phyloP scores from a whole-genome alignment of 2,888 invertebrate species.

The Agrilus biguttatus region DNA sequence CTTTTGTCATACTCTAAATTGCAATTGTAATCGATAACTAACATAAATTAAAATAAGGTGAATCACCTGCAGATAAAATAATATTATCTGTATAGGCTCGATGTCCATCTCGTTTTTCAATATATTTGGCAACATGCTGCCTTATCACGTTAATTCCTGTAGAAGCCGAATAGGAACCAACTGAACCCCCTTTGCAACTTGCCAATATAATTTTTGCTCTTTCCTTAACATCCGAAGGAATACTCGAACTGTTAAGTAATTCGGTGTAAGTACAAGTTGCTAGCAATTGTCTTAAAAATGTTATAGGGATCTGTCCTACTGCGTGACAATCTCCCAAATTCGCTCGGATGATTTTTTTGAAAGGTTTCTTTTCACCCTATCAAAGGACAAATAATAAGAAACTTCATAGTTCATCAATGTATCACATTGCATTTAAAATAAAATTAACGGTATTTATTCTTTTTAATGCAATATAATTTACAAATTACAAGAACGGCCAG shows the following conservation, averaged over 20 bases:
- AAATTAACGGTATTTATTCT: no score
- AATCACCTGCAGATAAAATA: conserved; percentile 54
- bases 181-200: conserved; percentile 58
- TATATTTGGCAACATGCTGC: conserved; percentile 70
- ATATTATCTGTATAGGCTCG: conserved; percentile 57
- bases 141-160: conserved; percentile 75
- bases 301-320: conserved; percentile 82
- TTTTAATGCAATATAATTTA: no score
- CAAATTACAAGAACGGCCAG: no score
- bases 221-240: conserved; percentile 67
- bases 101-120: conserved; percentile 59
- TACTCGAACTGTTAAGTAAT: conserved; percentile 48
- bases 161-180: conserved; percentile 76
- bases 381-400: neutral
- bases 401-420: no score
- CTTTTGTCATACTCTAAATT: no score
- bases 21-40: no score
- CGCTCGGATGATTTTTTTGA: conserved; percentile 75
- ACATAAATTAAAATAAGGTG: no score
- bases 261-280: conserved; percentile 56
- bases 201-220: conserved; percentile 47
- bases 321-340: conserved; percentile 97
- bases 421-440: no score
- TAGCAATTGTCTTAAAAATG: conserved; percentile 82
- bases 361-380: conserved; percentile 70